Percentiles rank a stretch among this genome's conserved stretches.
Evolutionary conservation across 2,888 invertebrate genomes (phyloP).

Genomic region (Lochmaea capreae): DNA sequence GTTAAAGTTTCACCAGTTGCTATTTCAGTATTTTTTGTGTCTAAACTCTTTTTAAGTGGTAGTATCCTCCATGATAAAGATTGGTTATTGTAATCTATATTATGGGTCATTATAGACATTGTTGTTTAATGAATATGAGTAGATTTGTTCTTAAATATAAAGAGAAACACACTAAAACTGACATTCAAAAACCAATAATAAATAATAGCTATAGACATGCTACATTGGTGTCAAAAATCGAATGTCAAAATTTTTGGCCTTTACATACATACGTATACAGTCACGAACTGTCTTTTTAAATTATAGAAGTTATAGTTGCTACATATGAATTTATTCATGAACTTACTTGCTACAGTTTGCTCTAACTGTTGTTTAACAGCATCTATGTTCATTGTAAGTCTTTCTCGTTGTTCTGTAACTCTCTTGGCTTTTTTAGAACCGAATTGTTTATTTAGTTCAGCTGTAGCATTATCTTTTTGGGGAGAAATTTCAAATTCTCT

Average conservation of each 20-base stretch:
- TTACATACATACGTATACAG: background rate
- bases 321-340: slow-evolving; percentile 10
- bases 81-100: slow-evolving; percentile 32
- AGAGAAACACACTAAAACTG: background rate
- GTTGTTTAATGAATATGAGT: background rate
- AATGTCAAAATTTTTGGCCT: slow-evolving; percentile 3
- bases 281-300: background rate
- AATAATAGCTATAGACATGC: background rate
- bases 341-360: slow-evolving; percentile 67
- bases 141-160: background rate
- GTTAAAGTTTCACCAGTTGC: slow-evolving; percentile 27
- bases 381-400: slow-evolving; percentile 70
- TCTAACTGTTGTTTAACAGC: slow-evolving; percentile 71
- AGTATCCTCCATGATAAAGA: slow-evolving; percentile 37
- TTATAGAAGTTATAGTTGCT: background rate
- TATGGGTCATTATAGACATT: slow-evolving; percentile 32
- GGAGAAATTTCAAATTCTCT: background rate
- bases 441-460: slow-evolving; percentile 71
- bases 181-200: background rate
- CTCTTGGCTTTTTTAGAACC: slow-evolving; percentile 74
- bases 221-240: background rate
- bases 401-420: slow-evolving; percentile 71
- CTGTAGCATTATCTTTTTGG: slow-evolving; percentile 42
- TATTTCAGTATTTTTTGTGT: slow-evolving; percentile 29
- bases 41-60: slow-evolving; percentile 33